Conservation (phyloP, 2,113 vertebrate genomes). For the Entelurus aequoreus region DNA sequence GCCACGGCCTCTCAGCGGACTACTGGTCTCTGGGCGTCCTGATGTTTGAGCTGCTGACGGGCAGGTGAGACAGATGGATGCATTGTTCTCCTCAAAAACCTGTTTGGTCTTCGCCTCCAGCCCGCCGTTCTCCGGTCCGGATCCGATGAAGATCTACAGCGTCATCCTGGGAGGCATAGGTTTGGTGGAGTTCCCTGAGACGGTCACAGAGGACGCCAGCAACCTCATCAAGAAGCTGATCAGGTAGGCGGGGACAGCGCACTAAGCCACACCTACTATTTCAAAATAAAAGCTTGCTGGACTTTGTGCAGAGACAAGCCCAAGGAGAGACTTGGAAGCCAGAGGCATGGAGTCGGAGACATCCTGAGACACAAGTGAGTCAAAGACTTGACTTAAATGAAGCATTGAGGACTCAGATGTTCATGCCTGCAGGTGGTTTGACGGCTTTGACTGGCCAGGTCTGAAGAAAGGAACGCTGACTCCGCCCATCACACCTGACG, state of each 20-base stretch:
- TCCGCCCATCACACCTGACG: constrained; percentile 89
- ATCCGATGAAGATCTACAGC: constrained; percentile 98
- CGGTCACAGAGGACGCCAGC: constrained; percentile 95
- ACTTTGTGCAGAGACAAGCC: constrained; percentile 83
- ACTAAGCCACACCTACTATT: neutral
- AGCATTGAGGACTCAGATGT: constrained; percentile 1
- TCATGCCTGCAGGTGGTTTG: constrained; percentile 83
- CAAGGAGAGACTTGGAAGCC: constrained; percentile 92
- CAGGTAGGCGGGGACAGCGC: constrained; percentile 72
- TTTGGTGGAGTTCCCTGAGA: constrained; percentile 99
- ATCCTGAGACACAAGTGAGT: constrained; percentile 99
- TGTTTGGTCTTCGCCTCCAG: constrained; percentile 53
- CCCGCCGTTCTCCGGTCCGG: constrained; percentile 95
- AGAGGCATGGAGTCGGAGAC: constrained; percentile 96
- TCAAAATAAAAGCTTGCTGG: neutral
- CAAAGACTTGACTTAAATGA: neutral
- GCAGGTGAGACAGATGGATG: constrained; percentile 80
- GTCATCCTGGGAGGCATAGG: constrained; percentile 95
- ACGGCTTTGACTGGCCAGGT: constrained; percentile 98
- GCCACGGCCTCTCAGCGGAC: constrained; percentile 94
- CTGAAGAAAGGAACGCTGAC: constrained; percentile 91
- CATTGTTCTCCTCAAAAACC: neutral
- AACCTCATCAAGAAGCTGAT: constrained; percentile 98
- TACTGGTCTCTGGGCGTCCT: constrained; percentile 98
- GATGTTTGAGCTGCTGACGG: constrained; percentile 97